Conservation (phyloP, 2,797 vertebrate genomes). For the Sebastiscus albofasciatus region DNA sequence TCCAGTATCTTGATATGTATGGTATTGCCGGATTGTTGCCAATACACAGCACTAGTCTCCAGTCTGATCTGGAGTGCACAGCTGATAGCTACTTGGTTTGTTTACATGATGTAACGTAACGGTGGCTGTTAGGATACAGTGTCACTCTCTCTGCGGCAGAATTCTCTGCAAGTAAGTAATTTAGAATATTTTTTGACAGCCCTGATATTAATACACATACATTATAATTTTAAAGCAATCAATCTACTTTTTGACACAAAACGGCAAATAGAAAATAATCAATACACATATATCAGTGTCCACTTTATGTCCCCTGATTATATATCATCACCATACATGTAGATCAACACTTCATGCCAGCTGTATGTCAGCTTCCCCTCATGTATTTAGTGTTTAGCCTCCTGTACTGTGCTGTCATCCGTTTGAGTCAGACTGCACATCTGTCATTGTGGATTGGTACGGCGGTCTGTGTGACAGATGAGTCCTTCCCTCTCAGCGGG, state of each 20-base stretch:
- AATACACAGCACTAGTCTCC: no score
- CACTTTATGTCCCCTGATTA: not conserved
- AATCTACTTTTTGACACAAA: not conserved
- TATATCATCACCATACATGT: not conserved
- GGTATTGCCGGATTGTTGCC: no score
- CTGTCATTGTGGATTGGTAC: conserved; percentile 76
- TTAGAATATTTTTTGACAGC: not conserved
- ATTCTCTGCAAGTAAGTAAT: no score
- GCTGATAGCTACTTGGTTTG: no score
- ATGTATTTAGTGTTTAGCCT: conserved; percentile 59
- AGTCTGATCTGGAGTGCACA: no score
- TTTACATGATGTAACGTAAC: no score
- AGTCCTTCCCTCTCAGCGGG: conserved; percentile 69
- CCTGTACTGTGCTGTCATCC: conserved; percentile 57
- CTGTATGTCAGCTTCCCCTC: conserved; percentile 39
- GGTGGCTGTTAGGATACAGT: no score
- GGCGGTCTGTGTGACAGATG: conserved; percentile 77
- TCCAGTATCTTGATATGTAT: no score
- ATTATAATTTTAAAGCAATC: not conserved
- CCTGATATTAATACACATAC: not conserved
- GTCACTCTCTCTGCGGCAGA: no score
- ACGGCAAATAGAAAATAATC: not conserved
- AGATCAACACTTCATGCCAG: conserved; percentile 11
- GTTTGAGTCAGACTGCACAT: conserved; percentile 69
- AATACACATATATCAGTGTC: not conserved